Conservation (phyloP, 1,140 invertebrate species). For the Camponotus floridanus region DNA sequence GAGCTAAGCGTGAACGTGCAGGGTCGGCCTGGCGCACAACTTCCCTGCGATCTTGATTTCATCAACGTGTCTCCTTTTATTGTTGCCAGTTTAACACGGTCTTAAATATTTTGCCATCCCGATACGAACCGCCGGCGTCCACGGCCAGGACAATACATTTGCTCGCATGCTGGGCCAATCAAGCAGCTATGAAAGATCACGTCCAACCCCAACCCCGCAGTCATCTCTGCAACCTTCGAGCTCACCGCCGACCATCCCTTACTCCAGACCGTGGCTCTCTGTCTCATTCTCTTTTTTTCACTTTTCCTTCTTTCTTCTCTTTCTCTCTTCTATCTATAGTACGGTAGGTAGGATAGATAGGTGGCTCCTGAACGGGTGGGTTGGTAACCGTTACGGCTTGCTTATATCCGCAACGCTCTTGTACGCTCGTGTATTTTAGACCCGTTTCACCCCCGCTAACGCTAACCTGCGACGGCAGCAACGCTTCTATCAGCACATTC, state of each 20-base stretch:
- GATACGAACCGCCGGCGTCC: too few species aligned
- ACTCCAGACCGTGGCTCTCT: constrained; percentile 51
- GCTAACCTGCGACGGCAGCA: constrained; percentile 38
- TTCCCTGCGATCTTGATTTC: constrained; percentile 84
- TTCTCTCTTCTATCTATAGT: constrained; percentile 46
- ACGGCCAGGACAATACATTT: constrained; percentile 79
- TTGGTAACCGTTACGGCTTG: constrained; percentile 78
- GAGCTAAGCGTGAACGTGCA: constrained; percentile 69
- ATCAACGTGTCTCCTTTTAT: constrained; percentile 85
- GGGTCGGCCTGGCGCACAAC: constrained; percentile 73
- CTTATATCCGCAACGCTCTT: constrained; percentile 70
- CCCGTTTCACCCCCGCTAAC: constrained; percentile 57
- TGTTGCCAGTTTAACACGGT: constrained; percentile 79
- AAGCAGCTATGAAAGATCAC: constrained; percentile 86
- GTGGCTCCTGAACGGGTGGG: constrained; percentile 59
- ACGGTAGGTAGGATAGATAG: constrained; percentile 67
- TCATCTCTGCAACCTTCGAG: constrained; percentile 73
- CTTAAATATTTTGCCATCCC: constrained; percentile 84
- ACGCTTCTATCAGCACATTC: constrained; percentile 66
- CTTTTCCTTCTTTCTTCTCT: background rate
- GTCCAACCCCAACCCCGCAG: constrained; percentile 78
- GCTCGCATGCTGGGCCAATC: constrained; percentile 79
- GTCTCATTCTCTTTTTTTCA: background rate
- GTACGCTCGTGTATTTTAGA: constrained; percentile 63
- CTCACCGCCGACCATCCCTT: constrained; percentile 72